Conservation (phyloP, 2,888 invertebrate genomes). For the Chloroclystis v-ata region DNA sequence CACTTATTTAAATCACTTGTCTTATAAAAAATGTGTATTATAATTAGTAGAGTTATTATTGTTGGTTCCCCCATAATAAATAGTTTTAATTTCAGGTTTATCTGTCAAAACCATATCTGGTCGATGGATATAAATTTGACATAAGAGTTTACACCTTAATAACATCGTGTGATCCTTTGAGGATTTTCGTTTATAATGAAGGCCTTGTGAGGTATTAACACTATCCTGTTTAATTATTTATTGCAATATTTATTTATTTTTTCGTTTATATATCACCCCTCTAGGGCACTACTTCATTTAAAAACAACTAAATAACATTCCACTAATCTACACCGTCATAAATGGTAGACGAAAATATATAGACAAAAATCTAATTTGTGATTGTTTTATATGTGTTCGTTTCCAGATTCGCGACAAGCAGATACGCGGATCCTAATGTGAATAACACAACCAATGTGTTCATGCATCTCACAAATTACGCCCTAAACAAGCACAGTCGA, state of each 20-base stretch:
- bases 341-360: too few relatives aligned
- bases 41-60: too few relatives aligned
- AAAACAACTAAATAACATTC: too few relatives aligned
- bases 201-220: constrained; percentile 84
- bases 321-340: too few relatives aligned
- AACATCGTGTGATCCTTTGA: constrained; percentile 92
- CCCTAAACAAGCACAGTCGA: constrained; percentile 93
- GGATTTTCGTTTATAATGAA: constrained; percentile 94
- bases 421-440: constrained; percentile 89
- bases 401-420: constrained; percentile 89
- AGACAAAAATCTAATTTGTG: too few relatives aligned
- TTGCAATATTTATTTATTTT: too few relatives aligned
- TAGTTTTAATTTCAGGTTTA: constrained; percentile 58
- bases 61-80: too few relatives aligned
- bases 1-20: too few relatives aligned
- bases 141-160: constrained; percentile 91
- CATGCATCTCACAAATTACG: constrained; percentile 97
- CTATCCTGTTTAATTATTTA: too few relatives aligned
- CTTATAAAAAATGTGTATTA: too few relatives aligned
- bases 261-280: too few relatives aligned
- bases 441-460: constrained; percentile 91
- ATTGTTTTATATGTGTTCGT: neutral
- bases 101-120: constrained; percentile 85
- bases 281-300: too few relatives aligned
- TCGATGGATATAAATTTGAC: constrained; percentile 96